phyloP scores from a whole-genome alignment of 1,140 invertebrate genomes.

The Acromyrmex echinatior region DNA sequence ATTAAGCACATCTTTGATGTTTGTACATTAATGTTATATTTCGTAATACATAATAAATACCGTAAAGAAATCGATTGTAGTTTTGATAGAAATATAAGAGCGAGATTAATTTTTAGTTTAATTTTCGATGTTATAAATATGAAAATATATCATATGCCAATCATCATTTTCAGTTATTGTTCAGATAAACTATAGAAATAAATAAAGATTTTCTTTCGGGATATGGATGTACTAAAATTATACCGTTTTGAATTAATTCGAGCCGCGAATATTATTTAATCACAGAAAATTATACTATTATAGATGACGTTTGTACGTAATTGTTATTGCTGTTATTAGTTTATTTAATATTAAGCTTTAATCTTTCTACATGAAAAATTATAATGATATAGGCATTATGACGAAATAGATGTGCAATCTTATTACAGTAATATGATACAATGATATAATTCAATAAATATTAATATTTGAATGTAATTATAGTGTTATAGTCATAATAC shows the following conservation, averaged over 20 bases:
- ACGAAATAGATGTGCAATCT: neutral
- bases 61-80: neutral
- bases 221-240: neutral
- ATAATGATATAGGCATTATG: neutral
- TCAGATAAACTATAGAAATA: neutral
- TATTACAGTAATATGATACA: neutral
- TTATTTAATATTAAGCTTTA: slow-evolving; percentile 11
- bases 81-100: neutral
- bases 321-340: neutral
- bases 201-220: neutral
- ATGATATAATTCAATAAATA: neutral
- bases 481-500: neutral
- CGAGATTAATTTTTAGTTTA: neutral
- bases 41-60: neutral
- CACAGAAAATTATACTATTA: neutral
- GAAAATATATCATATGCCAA: neutral
- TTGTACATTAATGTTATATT: neutral
- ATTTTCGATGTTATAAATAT: neutral
- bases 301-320: neutral
- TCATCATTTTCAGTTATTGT: neutral
- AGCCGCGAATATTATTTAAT: slow-evolving; percentile 1
- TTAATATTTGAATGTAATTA: neutral
- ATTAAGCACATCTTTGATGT: neutral
- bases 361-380: neutral
- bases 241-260: neutral